These are phyloP conservation scores for Ophiodon elongatus DNA, from an alignment of 2,113 vertebrate species.

Conservation along the genomic window DNA sequence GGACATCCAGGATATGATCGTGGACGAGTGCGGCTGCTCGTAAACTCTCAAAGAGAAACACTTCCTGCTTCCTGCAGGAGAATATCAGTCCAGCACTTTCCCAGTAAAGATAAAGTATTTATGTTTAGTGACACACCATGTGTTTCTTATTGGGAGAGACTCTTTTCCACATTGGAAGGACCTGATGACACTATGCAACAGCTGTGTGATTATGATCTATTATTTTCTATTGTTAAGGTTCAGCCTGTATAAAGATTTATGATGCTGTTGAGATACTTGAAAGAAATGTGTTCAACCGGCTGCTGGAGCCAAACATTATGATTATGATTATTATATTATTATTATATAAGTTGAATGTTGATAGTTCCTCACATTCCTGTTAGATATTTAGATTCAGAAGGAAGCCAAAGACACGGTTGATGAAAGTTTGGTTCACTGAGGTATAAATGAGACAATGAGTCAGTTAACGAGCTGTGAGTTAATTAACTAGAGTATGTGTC, in stretches of 20 bases:
- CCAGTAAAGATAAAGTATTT: constrained; percentile 66
- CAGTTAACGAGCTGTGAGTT: neutral
- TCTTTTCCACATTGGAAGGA: constrained; percentile 82
- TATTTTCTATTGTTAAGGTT: neutral
- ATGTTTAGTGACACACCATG: constrained; percentile 67
- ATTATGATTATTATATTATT: constrained; percentile 52
- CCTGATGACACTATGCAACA: constrained; percentile 92
- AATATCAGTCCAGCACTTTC: constrained; percentile 22
- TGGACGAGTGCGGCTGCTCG: constrained; percentile 97
- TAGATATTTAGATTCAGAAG: constrained; percentile 78
- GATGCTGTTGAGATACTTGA: constrained; percentile 90
- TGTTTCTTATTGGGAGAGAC: constrained; percentile 53
- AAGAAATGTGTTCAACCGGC: constrained; percentile 91
- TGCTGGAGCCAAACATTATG: constrained; percentile 91
- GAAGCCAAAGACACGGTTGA: constrained; percentile 90
- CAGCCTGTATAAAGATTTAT: constrained; percentile 79
- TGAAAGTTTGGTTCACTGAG: constrained; percentile 5
- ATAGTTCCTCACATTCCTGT: constrained; percentile 92
- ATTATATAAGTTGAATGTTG: constrained; percentile 75
- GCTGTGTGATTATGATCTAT: constrained; percentile 67
- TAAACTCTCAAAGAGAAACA: constrained; percentile 73
- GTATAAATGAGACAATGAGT: neutral
- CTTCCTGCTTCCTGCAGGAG: neutral
- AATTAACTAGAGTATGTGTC: neutral
- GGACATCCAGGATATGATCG: constrained; percentile 98